Evolutionary conservation across 2,797 vertebrate genomes (phyloP).

Genomic region (Tenualosa thibaudeaui): DNA sequence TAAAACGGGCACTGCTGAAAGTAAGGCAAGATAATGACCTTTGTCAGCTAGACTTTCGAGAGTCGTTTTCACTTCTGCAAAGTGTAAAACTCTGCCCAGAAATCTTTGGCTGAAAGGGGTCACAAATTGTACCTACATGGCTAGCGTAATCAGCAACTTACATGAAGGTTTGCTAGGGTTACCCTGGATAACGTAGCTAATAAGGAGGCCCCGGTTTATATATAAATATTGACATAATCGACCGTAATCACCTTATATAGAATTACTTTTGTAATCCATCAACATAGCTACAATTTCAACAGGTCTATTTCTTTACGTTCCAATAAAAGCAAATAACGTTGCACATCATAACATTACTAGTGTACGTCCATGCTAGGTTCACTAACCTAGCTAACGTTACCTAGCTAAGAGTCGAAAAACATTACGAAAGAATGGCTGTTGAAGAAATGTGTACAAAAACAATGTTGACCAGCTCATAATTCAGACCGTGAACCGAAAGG

Average conservation of each 20-base stretch:
- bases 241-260: neutral
- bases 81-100: neutral
- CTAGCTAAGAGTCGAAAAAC: constrained; percentile 34
- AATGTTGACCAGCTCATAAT: neutral
- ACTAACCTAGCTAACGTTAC: neutral
- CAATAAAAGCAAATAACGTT: neutral
- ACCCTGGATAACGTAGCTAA: neutral
- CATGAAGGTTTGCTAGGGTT: neutral
- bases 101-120: neutral
- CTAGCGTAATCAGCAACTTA: neutral
- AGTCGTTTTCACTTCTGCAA: neutral
- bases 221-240: neutral
- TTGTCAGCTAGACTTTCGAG: neutral
- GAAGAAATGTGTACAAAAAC: neutral
- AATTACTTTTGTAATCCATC: too few relatives aligned
- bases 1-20: too few relatives aligned
- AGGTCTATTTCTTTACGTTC: neutral
- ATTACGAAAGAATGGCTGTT: neutral
- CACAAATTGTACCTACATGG: neutral
- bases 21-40: neutral
- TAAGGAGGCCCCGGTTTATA: neutral
- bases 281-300: neutral
- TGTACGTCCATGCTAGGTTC: neutral
- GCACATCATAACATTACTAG: constrained; percentile 2
- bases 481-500: neutral